These are phyloP conservation scores for Elachura formosa DNA, from an alignment of 2,113 vertebrate genomes.

Conservation along the genomic window DNA sequence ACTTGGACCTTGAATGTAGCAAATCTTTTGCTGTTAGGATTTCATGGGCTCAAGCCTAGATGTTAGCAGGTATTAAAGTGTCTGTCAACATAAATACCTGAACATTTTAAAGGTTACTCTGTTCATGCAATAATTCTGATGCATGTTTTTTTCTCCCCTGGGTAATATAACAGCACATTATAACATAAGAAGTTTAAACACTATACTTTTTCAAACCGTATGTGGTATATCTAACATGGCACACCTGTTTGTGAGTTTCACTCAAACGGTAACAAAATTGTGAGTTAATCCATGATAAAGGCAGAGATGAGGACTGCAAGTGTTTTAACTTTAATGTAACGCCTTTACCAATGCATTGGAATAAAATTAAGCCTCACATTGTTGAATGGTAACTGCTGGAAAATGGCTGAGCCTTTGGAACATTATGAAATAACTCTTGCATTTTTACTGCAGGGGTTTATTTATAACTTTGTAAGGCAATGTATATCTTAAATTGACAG, in stretches of 20 bases:
- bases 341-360: not conserved
- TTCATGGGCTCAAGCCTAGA: not conserved
- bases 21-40: not conserved
- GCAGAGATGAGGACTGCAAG: not conserved
- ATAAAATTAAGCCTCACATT: not conserved
- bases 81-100: not conserved
- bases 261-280: not conserved
- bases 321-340: not conserved
- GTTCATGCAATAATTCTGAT: not conserved
- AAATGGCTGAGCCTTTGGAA: not conserved
- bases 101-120: not conserved
- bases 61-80: not conserved
- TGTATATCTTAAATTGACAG: not conserved
- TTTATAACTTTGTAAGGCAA: not conserved
- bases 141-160: fast-evolving
- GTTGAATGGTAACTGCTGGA: not conserved
- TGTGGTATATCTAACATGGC: not conserved
- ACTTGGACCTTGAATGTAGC: not conserved
- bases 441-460: not conserved
- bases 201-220: not conserved
- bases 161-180: not conserved
- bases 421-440: not conserved
- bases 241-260: not conserved
- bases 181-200: not conserved
- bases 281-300: not conserved